Evolutionary conservation across 2,888 invertebrate species (phyloP).

Genomic region (Tanaodytes sp.): DNA sequence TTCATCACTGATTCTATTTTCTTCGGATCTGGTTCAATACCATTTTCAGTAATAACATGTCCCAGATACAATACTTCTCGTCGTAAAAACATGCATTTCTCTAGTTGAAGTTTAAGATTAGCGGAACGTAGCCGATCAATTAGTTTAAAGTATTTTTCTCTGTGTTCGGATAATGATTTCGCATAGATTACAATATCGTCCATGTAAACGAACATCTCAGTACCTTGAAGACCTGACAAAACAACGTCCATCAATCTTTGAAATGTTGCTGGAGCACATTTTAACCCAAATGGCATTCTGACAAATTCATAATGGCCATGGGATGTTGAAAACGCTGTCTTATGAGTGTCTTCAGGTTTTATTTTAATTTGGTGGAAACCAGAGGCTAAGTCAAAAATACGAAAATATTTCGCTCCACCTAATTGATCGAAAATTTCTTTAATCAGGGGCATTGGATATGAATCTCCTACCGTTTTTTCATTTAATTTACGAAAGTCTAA

Average conservation of each 20-base stretch:
- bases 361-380: too few relatives aligned
- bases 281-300: too few relatives aligned
- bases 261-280: not conserved
- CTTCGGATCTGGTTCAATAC: not conserved
- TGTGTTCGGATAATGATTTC: not conserved
- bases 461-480: too few relatives aligned
- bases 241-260: too few relatives aligned
- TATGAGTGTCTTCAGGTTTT: not conserved
- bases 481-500: too few relatives aligned
- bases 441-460: not conserved
- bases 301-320: too few relatives aligned
- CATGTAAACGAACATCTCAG: too few relatives aligned
- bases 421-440: constrained; percentile 2
- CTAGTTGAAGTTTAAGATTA: not conserved
- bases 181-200: not conserved
- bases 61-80: constrained; percentile 1
- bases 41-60: constrained; percentile 1
- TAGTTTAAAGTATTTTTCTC: not conserved
- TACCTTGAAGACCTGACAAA: too few relatives aligned
- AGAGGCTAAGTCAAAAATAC: not conserved
- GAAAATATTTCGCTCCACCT: not conserved
- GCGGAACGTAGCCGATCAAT: not conserved
- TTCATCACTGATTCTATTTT: not conserved
- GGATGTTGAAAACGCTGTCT: too few relatives aligned
- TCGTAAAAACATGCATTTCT: not conserved